Evolutionary conservation across 2,797 vertebrate species (phyloP).

Genomic region (Okamejei kenojei): DNA sequence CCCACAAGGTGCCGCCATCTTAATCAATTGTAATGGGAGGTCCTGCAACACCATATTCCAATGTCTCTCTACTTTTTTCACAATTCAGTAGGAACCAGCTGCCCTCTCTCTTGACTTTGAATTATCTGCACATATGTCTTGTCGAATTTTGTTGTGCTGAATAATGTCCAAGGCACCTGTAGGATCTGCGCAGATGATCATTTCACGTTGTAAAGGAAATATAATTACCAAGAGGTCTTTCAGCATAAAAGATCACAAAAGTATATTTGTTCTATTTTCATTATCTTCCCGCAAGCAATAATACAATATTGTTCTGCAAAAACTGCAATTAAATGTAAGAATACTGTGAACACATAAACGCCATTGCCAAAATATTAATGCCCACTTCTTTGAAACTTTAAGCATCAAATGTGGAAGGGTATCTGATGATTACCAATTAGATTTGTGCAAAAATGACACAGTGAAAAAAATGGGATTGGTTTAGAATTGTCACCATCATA

Average conservation of each 20-base stretch:
- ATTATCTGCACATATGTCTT: slow-evolving; percentile 37
- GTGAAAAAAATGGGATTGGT: background rate
- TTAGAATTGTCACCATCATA: background rate
- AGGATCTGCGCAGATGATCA: slow-evolving; percentile 43
- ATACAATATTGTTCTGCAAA: slow-evolving; percentile 39
- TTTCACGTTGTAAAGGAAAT: slow-evolving; percentile 43
- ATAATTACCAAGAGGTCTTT: slow-evolving; percentile 46
- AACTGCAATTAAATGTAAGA: slow-evolving; percentile 38
- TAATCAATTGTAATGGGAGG: background rate
- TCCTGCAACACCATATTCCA: background rate
- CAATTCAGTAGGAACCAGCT: background rate
- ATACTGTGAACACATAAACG: slow-evolving; percentile 31
- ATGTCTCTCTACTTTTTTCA: background rate
- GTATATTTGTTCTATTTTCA: slow-evolving; percentile 43
- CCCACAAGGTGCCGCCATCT: too few species aligned
- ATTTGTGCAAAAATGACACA: background rate
- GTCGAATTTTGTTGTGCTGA: slow-evolving; percentile 44
- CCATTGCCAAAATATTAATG: background rate
- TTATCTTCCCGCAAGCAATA: slow-evolving; percentile 44
- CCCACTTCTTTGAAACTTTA: background rate
- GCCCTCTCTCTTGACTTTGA: slow-evolving; percentile 3
- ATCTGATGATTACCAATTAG: background rate
- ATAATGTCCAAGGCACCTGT: slow-evolving; percentile 37
- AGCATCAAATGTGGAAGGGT: background rate
- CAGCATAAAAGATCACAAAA: slow-evolving; percentile 46